Base-by-base conservation (phyloP, 2,888 invertebrate genomes). In the Copidosoma aretas region DNA sequence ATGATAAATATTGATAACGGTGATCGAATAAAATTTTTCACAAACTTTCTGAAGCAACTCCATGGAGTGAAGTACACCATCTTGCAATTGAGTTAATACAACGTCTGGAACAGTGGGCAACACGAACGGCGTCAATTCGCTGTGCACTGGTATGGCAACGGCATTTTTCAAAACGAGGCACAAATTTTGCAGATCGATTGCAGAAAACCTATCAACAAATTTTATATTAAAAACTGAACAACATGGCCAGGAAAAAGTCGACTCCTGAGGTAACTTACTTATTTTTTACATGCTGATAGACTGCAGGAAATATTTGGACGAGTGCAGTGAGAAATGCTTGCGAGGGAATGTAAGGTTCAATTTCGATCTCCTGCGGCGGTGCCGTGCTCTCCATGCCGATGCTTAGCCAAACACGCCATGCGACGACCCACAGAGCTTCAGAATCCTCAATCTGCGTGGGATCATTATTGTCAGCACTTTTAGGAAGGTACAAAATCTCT, bases 251-350 rank as follows among this genome's bases (percentile, higher is more conserved):
- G 19, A 56, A 56, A 63, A 22, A 57, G 62, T 49, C 32, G 15
- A 24, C 49, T 62, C 41, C 39, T n/a, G 17, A 19, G 56, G 56
- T 81, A 67, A 84, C 85, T 83, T 74, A 92, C 90, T 90, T 90
- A 69, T 88, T 85, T 79, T 91, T 89, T 77, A 97, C 93, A 79
- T 95, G 94, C 75, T 93, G 93, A 86, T 97, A 98, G 70, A 98
- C 91, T 68, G 93, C 92, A 5, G 97, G 97, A 84, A 98, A 98
- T 80, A 97, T 96, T 85, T 97, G 97, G 74, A 98, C 92, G 19
- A 98, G 87, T 0, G 97, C 94, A 0, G 97, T 96, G 64, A 98
- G 88, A 86, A 97, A 98, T 71, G 93, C 93, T 79, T 97, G 94
- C 24, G 95, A 94, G 0, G 98, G 97, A 68, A 95, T 89, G 85